phyloP scores from a whole-genome alignment of 2,113 vertebrate genomes.

The Scomber scombrus region DNA sequence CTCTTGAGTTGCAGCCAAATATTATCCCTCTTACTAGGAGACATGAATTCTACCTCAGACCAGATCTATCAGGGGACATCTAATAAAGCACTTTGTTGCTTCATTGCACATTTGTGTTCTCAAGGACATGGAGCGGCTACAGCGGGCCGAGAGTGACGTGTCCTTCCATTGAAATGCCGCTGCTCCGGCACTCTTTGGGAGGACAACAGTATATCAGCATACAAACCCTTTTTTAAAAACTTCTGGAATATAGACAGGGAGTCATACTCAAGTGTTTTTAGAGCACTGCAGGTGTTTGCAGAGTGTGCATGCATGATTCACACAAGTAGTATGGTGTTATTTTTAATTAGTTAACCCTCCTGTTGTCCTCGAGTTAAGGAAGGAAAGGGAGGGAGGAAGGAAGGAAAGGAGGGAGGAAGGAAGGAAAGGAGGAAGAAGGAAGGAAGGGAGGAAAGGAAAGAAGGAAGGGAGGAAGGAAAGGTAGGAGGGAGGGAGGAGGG shows the following conservation, averaged over 20 bases:
- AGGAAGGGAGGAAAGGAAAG: no score
- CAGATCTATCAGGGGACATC: slow-evolving; percentile 25
- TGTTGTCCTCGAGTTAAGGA: no score
- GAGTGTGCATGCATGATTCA: no score
- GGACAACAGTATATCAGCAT: background rate
- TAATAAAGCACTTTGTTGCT: slow-evolving; percentile 65
- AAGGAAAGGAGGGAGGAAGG: no score
- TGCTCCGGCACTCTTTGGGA: background rate
- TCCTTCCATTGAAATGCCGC: slow-evolving; percentile 18
- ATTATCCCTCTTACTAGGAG: slow-evolving; percentile 25
- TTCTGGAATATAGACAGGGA: background rate
- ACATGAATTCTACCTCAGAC: slow-evolving; percentile 41
- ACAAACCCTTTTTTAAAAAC: background rate
- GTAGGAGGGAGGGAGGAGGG: no score
- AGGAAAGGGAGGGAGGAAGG: no score
- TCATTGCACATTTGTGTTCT: slow-evolving; percentile 25
- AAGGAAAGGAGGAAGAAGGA: no score
- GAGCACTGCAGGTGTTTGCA: no score
- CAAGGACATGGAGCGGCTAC: slow-evolving; percentile 46
- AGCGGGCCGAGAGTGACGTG: background rate
- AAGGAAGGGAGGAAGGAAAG: no score
- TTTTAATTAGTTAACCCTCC: no score
- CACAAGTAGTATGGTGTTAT: no score
- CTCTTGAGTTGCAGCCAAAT: slow-evolving; percentile 48
- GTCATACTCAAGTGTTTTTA: no score